phyloP scores from a whole-genome alignment of 2,113 vertebrate genomes.

The Procapra przewalskii region DNA sequence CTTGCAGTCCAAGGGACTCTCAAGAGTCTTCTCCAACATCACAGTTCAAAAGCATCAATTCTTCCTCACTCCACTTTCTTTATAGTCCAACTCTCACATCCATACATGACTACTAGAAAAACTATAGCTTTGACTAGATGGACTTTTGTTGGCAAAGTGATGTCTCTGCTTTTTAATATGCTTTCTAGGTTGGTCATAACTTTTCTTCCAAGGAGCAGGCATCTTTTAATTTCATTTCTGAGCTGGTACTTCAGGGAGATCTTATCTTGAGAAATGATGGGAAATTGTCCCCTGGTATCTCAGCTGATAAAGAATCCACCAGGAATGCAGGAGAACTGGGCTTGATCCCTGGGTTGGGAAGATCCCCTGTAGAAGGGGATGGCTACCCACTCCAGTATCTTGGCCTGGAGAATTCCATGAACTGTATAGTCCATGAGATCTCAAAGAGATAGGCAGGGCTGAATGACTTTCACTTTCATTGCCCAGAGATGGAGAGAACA shows the following conservation, averaged over 20 bases:
- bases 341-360: background rate
- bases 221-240: background rate
- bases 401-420: background rate
- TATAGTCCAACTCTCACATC: background rate
- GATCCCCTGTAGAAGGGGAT: background rate
- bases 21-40: background rate
- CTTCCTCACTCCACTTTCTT: background rate
- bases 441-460: background rate
- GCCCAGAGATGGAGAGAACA: background rate
- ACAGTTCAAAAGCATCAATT: background rate
- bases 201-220: background rate
- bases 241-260: background rate
- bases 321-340: background rate
- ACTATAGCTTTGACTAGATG: background rate
- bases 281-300: background rate
- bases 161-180: background rate
- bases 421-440: background rate
- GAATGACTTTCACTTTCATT: background rate
- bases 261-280: background rate
- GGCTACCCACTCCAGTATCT: background rate
- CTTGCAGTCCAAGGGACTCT: background rate
- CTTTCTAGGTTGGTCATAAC: background rate
- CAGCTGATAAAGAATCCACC: background rate
- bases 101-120: background rate
- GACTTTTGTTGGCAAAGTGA: background rate